A percentile compares a stretch with the other conserved stretches of the same genome.
These are phyloP conservation scores for Strix aluco DNA, from an alignment of 2,113 vertebrate genomes.

Conservation along the genomic window DNA sequence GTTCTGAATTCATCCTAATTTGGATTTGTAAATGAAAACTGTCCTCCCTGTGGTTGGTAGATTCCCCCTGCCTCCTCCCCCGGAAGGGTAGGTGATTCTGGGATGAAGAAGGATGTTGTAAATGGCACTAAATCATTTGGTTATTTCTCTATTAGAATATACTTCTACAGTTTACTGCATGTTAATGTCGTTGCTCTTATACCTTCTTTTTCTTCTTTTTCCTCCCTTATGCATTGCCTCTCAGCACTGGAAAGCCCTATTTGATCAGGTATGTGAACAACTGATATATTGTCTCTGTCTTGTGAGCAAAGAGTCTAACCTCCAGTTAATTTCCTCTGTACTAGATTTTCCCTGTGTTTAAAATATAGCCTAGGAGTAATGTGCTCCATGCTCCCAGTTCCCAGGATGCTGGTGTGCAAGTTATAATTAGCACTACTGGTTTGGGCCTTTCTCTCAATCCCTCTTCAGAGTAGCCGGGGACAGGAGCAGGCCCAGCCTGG, in stretches of 20 bases:
- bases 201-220: slow-evolving; percentile 58
- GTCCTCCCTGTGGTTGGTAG: slow-evolving; percentile 50
- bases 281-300: slow-evolving; percentile 38
- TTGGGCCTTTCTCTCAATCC: neutral
- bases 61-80: slow-evolving; percentile 51
- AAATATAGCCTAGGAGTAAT: neutral
- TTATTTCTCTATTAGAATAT: slow-evolving; percentile 34
- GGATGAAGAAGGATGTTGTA: slow-evolving; percentile 50
- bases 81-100: slow-evolving; percentile 58
- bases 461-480: neutral
- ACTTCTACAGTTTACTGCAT: slow-evolving; percentile 17
- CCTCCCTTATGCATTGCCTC: slow-evolving; percentile 56
- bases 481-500: neutral
- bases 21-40: slow-evolving; percentile 49
- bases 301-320: slow-evolving; percentile 5
- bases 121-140: slow-evolving; percentile 39
- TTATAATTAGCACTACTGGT: neutral
- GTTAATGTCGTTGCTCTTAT: slow-evolving; percentile 34
- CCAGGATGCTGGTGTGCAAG: neutral
- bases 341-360: neutral
- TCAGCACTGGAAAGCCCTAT: slow-evolving; percentile 89
- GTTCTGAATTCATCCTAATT: slow-evolving; percentile 37
- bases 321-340: neutral
- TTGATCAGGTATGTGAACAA: slow-evolving; percentile 85
- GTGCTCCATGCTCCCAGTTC: neutral